Evolutionary conservation across 2,888 invertebrate species (phyloP).

Genomic region (Cephalotes varians): DNA sequence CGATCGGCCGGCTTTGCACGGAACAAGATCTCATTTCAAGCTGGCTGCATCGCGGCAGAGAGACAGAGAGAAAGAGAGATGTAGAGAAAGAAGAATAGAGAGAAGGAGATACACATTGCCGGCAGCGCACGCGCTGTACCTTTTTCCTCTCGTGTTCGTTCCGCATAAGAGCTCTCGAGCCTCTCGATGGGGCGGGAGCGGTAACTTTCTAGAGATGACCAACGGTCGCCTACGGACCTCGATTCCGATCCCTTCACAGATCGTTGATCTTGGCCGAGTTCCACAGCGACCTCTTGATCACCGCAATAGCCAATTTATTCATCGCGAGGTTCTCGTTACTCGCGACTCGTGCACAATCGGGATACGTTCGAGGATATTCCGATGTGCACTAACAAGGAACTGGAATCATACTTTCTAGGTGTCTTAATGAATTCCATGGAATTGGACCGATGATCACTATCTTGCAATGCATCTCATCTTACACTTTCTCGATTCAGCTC

Average conservation of each 20-base stretch:
- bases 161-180: conserved; percentile 18
- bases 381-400: conserved; percentile 5
- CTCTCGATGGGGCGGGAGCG: conserved; percentile 58
- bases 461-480: background rate
- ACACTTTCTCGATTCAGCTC: background rate
- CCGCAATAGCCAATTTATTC: conserved; percentile 42
- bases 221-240: conserved; percentile 60
- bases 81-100: background rate
- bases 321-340: background rate
- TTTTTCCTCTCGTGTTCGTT: conserved; percentile 21
- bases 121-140: conserved; percentile 23
- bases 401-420: conserved; percentile 9
- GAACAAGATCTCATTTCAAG: conserved; percentile 44
- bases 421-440: conserved; percentile 13
- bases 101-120: conserved; percentile 12
- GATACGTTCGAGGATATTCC: background rate
- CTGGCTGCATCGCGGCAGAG: background rate
- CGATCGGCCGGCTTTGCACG: background rate
- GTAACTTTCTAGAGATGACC: conserved; percentile 76
- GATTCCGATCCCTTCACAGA: conserved; percentile 64
- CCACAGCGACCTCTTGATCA: conserved; percentile 64
- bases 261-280: conserved; percentile 77
- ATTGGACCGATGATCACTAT: conserved; percentile 1
- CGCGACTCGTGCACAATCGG: conserved; percentile 1
- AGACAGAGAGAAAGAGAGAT: background rate